These are phyloP conservation scores for Belgica antarctica DNA, from an alignment of 2,888 invertebrate genomes.

Conservation along the genomic window DNA sequence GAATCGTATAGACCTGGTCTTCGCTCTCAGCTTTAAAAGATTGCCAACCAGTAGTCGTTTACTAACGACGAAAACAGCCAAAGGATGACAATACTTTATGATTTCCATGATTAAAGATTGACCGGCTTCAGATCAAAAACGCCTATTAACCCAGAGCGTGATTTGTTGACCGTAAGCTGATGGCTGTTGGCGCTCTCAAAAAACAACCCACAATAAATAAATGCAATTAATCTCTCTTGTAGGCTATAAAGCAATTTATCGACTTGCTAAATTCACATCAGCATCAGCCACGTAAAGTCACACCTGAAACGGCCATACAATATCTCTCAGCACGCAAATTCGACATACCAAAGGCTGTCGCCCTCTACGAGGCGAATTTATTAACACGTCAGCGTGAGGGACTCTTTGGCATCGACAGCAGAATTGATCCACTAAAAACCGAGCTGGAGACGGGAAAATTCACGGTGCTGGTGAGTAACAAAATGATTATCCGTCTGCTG, in stretches of 20 bases:
- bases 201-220: not conserved
- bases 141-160: conserved; percentile 43
- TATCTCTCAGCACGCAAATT: conserved; percentile 93
- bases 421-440: conserved; percentile 75
- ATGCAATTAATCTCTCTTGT: conserved; percentile 21
- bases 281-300: conserved; percentile 50
- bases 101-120: conserved; percentile 28
- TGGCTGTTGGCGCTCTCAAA: conserved; percentile 29
- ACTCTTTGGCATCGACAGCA: conserved; percentile 78
- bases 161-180: conserved; percentile 24
- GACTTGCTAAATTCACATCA: conserved; percentile 56
- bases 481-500: not conserved
- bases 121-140: conserved; percentile 28
- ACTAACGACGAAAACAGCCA: conserved; percentile 44
- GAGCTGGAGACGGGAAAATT: conserved; percentile 94
- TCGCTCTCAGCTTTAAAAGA: not conserved
- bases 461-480: conserved; percentile 77
- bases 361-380: conserved; percentile 91
- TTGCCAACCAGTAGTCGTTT: conserved; percentile 44
- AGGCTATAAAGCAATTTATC: conserved; percentile 56
- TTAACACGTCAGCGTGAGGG: conserved; percentile 83
- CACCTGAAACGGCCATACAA: conserved; percentile 85
- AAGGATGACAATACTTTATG: conserved; percentile 39
- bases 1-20: no score
- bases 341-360: conserved; percentile 83